Conservation (phyloP, 2,797 vertebrate species). For the Buphagus erythrorhynchus region DNA sequence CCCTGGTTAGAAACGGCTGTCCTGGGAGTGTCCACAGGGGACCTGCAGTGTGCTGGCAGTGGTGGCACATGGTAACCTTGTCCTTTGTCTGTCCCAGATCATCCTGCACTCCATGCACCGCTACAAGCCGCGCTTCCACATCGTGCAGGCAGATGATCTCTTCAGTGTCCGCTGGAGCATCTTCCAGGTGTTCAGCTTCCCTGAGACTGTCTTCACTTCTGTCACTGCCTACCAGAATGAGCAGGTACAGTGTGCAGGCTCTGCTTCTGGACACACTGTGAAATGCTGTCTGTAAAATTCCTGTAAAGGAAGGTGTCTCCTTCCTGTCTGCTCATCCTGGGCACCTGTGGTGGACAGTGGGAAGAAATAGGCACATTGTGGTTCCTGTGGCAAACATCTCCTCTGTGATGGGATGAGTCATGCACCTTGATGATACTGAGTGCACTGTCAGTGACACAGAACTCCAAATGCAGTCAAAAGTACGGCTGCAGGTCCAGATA, state of each 20-base stretch:
- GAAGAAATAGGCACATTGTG: not conserved
- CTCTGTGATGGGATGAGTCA: not conserved
- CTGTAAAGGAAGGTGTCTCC: not conserved
- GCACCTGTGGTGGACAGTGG: not conserved
- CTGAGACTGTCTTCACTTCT: constrained; percentile 89
- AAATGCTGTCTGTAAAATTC: not conserved
- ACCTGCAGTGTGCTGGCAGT: not conserved
- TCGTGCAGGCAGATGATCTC: constrained; percentile 89
- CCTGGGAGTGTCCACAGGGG: not conserved
- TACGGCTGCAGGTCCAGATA: not conserved
- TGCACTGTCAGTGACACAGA: not conserved
- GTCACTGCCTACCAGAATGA: constrained; percentile 94
- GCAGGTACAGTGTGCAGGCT: constrained; percentile 71
- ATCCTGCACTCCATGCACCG: constrained; percentile 94
- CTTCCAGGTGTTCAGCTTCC: constrained; percentile 91
- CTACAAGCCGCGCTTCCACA: constrained; percentile 92
- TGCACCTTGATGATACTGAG: not conserved
- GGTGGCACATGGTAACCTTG: not conserved
- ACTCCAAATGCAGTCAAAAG: not conserved
- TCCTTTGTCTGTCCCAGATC: constrained; percentile 67
- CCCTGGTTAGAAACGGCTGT: not conserved
- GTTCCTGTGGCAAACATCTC: not conserved
- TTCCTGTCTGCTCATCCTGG: not conserved
- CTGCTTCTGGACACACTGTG: not conserved
- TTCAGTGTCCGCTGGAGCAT: constrained; percentile 90